Base-by-base conservation (phyloP, 2,113 vertebrate genomes). In the Barnardius zonarius region DNA sequence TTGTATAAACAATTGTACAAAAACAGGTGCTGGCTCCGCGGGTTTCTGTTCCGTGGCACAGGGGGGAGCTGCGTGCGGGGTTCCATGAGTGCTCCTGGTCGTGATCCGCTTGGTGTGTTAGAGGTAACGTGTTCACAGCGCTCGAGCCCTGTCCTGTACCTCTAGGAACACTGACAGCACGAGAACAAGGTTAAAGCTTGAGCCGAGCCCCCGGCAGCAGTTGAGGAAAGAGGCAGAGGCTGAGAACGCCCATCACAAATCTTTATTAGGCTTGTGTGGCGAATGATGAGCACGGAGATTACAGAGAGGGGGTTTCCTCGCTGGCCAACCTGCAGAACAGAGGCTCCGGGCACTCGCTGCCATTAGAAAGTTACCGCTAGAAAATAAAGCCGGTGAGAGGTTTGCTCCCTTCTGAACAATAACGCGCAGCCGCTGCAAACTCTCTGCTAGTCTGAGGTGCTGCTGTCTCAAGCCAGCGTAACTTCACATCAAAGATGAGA, bases 1-100 rank as follows among this genome's bases (percentile, higher is more conserved):
- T 98, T 98, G 97, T 98, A 98, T 98, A 98, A 98, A 98, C 95
- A 95, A 95, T 98, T 98, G 98, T 98, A 98, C 93, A 98, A 98
- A 98, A 98, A 95, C 35, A 85, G 61, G 74, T 1, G 70, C 83
- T 74, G 95, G 80, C 95, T 97, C 88, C 7, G 95, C 5, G 20
- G 66, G 46, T 97, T 97, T 98, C 90, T 98, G 90, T 98, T 62
- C 82, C 20, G 19, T 7, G 2, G 77, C n/a, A 2, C 6, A 3
- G 24, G 25, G 23, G 44, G 57, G 52, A 44, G 20, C 72, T 8
- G 37, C 4, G 43, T 9, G 27, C 15, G 51, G 59, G 73, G 20
- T 37, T 17, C 57, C 33, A 10, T 5, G n/a, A 24, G 57, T 13
- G 22, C 9, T 16, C 57, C 33, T 9, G 1, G 4, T 10, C 33